Evolutionary conservation across 2,888 invertebrate genomes (phyloP), one percentile per base, ranked within the genome.

Genomic region (Stenolophus ochropezus): DNA sequence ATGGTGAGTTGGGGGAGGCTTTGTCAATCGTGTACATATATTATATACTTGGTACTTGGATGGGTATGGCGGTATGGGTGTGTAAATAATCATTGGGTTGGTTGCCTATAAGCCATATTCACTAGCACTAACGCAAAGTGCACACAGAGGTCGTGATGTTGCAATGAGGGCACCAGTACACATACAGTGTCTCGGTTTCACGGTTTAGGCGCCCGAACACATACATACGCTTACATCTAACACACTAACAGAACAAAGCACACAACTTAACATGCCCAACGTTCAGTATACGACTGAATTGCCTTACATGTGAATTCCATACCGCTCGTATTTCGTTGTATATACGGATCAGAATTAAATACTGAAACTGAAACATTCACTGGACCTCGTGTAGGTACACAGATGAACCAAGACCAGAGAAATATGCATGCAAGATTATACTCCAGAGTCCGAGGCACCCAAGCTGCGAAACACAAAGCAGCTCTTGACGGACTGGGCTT

Each of bases 1-100:
- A 98, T 98, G 98, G 98, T 97, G 95, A 97, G 97, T 96, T 86
- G 76, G 21, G 61, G 49, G 16, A 23, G 56, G 51, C 79, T 79
- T 73, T 88, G 88, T 87, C 89, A 89, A 88, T 89, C 89, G 89
- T 88, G 88, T 89, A 89, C 65, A 78, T 78, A 78, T 78, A 16
- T 53, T 51, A 8, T 25, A 77, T 77, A 53, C 33, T 58, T 16
- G 56, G 20, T 65, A 78, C 49, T 21, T 69, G 79, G 27, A 73
- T 65, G 61, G 49, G 47, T 75, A 51, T 51, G 65, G 65, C 65
- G 65, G 33, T 69, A 51, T 80, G 80, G 80, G 56, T 80, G 73
- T 80, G 80, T 42, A 80, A 73, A 53, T 80, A 80, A 18, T 75
- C 23, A 79, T n/a, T 65, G 69, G 56, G 61, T 61, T 42, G 79